Conservation (phyloP, 2,888 invertebrate species). For the Hybos culiciformis region DNA sequence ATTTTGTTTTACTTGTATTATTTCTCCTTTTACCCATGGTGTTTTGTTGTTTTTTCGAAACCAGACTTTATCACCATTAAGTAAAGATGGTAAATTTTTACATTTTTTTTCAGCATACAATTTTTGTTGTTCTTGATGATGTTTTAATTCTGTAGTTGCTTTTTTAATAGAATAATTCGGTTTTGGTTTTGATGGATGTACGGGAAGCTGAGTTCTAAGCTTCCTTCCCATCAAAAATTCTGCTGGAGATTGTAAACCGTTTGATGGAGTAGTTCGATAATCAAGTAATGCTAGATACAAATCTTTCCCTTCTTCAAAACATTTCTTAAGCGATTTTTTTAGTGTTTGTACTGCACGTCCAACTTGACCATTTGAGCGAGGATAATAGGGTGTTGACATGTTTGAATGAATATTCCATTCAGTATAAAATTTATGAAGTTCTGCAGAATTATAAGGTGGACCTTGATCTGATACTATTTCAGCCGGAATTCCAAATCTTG, state of each 20-base stretch:
- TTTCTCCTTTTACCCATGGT: too few species aligned
- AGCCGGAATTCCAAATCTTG: constrained; percentile 14
- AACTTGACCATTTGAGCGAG: constrained; percentile 14
- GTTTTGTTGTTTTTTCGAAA: too few species aligned
- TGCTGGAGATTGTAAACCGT: not conserved
- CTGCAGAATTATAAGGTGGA: constrained; percentile 8
- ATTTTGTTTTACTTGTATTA: too few species aligned
- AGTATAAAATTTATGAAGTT: constrained; percentile 7
- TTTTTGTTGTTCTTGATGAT: too few species aligned
- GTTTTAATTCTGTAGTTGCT: too few species aligned
- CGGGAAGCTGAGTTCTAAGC: not conserved
- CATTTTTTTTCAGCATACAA: too few species aligned
- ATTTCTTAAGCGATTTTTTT: constrained; percentile 4
- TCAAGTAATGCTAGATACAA: not conserved
- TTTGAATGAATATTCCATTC: constrained; percentile 13
- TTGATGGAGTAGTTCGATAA: not conserved
- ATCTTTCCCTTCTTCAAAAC: too few species aligned
- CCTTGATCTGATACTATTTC: constrained; percentile 14
- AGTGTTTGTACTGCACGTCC: constrained; percentile 13
- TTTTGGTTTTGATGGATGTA: too few species aligned
- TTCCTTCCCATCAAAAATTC: not conserved
- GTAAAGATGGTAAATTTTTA: too few species aligned
- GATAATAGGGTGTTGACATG: constrained; percentile 13
- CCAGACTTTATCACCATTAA: too few species aligned
- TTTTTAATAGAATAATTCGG: too few species aligned